Conservation (phyloP, 2,113 vertebrate genomes). For the Arothron firmamentum region DNA sequence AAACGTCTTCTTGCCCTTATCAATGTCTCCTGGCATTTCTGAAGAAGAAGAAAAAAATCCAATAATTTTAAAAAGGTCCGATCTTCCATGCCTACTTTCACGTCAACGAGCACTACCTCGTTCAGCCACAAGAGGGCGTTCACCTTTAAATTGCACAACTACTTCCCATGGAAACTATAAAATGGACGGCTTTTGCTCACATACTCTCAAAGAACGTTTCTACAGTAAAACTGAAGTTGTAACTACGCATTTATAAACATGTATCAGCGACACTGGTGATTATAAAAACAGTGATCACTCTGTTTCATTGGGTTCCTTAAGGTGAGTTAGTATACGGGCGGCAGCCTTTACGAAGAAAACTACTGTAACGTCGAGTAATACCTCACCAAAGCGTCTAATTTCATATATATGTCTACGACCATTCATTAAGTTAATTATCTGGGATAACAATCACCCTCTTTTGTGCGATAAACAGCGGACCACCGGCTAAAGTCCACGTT, state of each 20-base stretch:
- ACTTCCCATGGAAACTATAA: neutral
- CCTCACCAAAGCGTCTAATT: too few relatives aligned
- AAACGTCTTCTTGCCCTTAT: slow-evolving; percentile 79
- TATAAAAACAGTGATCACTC: neutral
- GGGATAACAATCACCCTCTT: neutral
- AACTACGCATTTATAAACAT: neutral
- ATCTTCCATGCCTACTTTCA: neutral
- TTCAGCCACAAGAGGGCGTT: slow-evolving; percentile 30
- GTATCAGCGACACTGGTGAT: too few relatives aligned
- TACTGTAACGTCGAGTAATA: too few relatives aligned
- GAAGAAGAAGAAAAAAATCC: neutral
- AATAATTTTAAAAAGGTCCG: neutral
- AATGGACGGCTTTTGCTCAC: neutral
- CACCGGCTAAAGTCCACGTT: slow-evolving; percentile 26
- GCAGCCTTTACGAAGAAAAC: too few relatives aligned
- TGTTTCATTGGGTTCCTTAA: neutral
- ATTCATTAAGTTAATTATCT: too few relatives aligned
- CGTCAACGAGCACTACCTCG: neutral
- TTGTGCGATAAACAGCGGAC: neutral
- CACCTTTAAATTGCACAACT: slow-evolving; percentile 16
- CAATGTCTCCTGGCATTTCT: slow-evolving; percentile 68
- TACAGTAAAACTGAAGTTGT: neutral
- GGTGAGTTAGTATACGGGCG: too few relatives aligned
- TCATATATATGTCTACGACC: too few relatives aligned
- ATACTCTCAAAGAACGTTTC: neutral